Conservation (phyloP, 1,140 invertebrate species). For the Condylostylus longicornis region DNA sequence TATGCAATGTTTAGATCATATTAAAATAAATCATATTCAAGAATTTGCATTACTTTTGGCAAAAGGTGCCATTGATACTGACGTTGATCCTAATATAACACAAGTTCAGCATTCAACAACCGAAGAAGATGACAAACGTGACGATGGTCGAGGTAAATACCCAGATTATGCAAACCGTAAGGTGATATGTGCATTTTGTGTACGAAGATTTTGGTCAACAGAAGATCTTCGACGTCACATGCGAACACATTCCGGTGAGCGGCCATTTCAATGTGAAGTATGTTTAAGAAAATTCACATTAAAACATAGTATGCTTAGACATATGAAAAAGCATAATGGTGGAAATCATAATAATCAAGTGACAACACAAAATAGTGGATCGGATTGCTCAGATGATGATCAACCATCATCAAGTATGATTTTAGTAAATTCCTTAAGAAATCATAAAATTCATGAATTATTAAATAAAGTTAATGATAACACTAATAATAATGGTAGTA, state of each 20-base stretch:
- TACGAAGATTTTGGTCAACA: conserved; percentile 83
- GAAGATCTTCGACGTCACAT: conserved; percentile 85
- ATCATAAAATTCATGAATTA: conserved; percentile 22
- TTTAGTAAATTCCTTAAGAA: conserved; percentile 8
- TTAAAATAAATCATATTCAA: conserved; percentile 50
- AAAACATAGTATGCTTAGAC: conserved; percentile 86
- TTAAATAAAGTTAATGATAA: conserved; percentile 18
- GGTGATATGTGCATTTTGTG: conserved; percentile 82
- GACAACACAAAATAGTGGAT: conserved; percentile 26
- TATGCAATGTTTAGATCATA: conserved; percentile 65
- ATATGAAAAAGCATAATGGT: conserved; percentile 65
- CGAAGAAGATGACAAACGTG: conserved; percentile 40
- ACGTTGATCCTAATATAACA: conserved; percentile 18
- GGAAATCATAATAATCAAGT: conserved; percentile 23
- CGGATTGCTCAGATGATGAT: conserved; percentile 34
- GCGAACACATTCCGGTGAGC: conserved; percentile 72
- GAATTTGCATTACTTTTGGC: conserved; percentile 61
- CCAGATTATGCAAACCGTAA: conserved; percentile 78
- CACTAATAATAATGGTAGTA: neutral
- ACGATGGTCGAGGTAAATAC: conserved; percentile 48
- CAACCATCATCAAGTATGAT: conserved; percentile 20
- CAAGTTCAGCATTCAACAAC: conserved; percentile 19
- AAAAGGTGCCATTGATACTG: conserved; percentile 62
- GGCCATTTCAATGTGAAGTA: conserved; percentile 54
- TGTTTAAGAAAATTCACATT: conserved; percentile 71